Percentiles rank a stretch among this genome's conserved stretches.
Conservation (phyloP, 2,888 invertebrate genomes). For the Papilio demoleus region DNA sequence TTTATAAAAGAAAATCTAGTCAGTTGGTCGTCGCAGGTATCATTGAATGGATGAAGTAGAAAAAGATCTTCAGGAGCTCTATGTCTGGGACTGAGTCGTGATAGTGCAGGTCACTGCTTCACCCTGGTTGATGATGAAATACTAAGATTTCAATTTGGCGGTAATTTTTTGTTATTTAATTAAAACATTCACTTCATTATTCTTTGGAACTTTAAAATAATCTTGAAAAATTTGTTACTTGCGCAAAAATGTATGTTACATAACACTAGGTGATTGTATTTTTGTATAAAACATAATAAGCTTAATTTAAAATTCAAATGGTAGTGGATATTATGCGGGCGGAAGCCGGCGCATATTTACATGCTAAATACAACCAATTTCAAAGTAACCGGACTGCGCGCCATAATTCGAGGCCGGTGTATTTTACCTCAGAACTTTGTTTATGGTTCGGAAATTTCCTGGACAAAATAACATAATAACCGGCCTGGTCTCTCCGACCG, state of each 20-base stretch:
- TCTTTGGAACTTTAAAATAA: too few relatives aligned
- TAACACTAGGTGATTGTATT: background rate
- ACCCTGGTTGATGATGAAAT: too few relatives aligned
- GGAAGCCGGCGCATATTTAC: constrained; percentile 19
- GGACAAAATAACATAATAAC: constrained; percentile 11
- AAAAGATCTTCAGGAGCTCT: too few relatives aligned
- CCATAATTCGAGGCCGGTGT: constrained; percentile 8
- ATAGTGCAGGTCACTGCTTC: too few relatives aligned
- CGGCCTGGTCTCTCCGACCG: background rate
- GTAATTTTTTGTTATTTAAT: too few relatives aligned
- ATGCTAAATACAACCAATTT: constrained; percentile 23
- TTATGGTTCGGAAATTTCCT: constrained; percentile 7
- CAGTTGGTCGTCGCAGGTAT: too few relatives aligned
- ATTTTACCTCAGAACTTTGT: constrained; percentile 15
- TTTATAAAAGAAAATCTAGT: too few relatives aligned
- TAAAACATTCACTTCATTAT: too few relatives aligned
- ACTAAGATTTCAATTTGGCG: too few relatives aligned
- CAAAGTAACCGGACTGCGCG: constrained; percentile 9
- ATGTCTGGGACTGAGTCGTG: too few relatives aligned
- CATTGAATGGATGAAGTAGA: too few relatives aligned
- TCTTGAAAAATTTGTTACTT: background rate
- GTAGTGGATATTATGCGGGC: constrained; percentile 2
- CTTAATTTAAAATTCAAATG: constrained; percentile 17
- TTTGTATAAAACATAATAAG: constrained; percentile 13
- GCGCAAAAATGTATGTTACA: too few relatives aligned